A percentile compares a stretch with the other conserved stretches of the same genome.
Evolutionary conservation across 2,797 vertebrate species (phyloP).

Genomic region (Florisuga fusca): DNA sequence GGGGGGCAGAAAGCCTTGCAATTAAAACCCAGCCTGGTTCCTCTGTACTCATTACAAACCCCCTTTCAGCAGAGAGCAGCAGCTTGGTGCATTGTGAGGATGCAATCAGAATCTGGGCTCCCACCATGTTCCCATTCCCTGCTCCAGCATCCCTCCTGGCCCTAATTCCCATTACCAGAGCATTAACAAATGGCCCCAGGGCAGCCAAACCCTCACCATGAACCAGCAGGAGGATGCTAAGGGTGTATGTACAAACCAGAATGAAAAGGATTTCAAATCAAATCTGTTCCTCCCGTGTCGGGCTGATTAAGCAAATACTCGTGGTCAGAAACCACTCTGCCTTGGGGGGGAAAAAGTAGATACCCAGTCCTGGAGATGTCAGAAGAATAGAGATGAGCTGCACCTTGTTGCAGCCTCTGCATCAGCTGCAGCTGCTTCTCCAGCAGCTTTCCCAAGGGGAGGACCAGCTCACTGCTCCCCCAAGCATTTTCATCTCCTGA

Average conservation of each 20-base stretch:
- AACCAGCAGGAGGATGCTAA: background rate
- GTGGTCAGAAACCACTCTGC: background rate
- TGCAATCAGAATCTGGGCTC: background rate
- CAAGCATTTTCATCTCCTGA: background rate
- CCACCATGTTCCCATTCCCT: background rate
- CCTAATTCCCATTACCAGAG: conserved; percentile 17
- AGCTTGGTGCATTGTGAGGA: background rate
- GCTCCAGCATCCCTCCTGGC: background rate
- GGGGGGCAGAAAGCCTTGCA: background rate
- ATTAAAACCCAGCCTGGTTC: background rate
- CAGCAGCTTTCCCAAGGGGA: background rate
- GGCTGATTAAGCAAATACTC: background rate
- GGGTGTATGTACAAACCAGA: background rate
- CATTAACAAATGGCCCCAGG: background rate
- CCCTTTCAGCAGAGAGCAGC: background rate
- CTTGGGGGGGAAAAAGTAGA: background rate
- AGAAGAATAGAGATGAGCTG: background rate
- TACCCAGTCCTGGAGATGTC: background rate
- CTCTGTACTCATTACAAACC: background rate
- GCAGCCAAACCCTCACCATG: background rate
- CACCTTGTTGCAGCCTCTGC: background rate
- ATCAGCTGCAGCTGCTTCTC: background rate
- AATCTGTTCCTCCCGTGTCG: background rate
- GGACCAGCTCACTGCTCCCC: background rate
- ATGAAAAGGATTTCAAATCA: background rate